These are phyloP conservation scores for Zapornia atra DNA, from an alignment of 2,113 vertebrate species.

Conservation along the genomic window DNA sequence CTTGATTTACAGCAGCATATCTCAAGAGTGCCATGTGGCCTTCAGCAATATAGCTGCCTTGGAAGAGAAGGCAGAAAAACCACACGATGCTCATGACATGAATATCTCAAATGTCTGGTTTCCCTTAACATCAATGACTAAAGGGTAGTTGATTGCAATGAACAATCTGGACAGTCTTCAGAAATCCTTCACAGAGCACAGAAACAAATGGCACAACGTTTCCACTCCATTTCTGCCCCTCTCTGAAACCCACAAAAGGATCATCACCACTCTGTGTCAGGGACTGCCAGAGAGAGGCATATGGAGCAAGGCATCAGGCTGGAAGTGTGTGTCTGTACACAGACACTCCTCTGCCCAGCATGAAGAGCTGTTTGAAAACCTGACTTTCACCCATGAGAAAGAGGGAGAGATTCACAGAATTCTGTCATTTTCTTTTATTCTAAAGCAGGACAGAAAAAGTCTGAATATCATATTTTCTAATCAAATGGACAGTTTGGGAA, in stretches of 20 bases:
- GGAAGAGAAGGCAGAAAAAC: neutral
- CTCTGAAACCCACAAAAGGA: neutral
- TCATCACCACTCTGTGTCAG: neutral
- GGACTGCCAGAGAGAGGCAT: neutral
- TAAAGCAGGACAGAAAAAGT: neutral
- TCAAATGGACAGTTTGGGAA: conserved; percentile 11
- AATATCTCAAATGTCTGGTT: neutral
- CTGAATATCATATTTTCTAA: neutral
- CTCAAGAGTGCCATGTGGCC: neutral
- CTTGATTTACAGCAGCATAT: neutral
- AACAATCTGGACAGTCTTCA: neutral
- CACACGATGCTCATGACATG: neutral
- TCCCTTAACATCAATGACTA: neutral
- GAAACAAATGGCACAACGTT: neutral
- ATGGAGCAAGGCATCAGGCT: neutral
- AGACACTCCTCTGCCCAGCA: neutral
- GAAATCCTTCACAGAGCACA: neutral
- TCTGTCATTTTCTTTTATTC: neutral
- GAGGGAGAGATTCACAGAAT: neutral
- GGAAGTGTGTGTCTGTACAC: accelerated
- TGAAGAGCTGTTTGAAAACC: neutral
- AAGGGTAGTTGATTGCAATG: neutral
- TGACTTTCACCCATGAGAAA: neutral
- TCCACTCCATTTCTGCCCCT: neutral
- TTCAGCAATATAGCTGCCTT: neutral